These are phyloP conservation scores for Hafferia zeledoni DNA, from an alignment of 2,797 vertebrate genomes.

Conservation along the genomic window DNA sequence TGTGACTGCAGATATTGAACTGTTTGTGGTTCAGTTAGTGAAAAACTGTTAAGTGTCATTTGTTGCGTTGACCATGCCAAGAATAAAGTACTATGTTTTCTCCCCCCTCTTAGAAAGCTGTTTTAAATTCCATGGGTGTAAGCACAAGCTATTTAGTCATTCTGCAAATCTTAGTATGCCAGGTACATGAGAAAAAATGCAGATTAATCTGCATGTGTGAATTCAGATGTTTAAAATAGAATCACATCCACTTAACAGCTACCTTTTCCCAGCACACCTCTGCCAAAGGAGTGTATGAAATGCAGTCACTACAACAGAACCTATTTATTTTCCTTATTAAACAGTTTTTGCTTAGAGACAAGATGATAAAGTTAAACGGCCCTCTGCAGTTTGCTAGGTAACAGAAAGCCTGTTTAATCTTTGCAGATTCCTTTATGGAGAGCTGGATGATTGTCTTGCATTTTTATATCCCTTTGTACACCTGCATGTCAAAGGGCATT, in stretches of 20 bases:
- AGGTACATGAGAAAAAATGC: not conserved
- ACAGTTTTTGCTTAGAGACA: slow-evolving; percentile 4
- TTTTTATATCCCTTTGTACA: not conserved
- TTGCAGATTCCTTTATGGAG: not conserved
- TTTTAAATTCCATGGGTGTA: not conserved
- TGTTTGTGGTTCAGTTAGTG: not conserved
- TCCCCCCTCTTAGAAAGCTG: not conserved
- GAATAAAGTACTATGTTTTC: not conserved
- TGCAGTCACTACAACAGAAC: not conserved
- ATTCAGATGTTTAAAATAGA: not conserved
- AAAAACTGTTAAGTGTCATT: not conserved
- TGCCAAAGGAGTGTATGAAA: not conserved
- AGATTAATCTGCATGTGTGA: not conserved
- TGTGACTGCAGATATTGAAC: not conserved
- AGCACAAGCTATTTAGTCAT: not conserved
- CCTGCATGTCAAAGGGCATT: not conserved
- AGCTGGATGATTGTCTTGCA: not conserved
- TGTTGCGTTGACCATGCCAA: not conserved
- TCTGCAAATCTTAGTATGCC: not conserved
- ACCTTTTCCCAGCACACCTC: not conserved
- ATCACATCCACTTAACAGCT: not conserved
- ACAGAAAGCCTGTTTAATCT: not conserved
- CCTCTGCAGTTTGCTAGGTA: slow-evolving; percentile 10
- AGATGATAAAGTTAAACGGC: not conserved
- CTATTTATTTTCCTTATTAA: slow-evolving; percentile 8